phyloP scores from a whole-genome alignment of 2,113 vertebrate species.

The Nettapus auritus region DNA sequence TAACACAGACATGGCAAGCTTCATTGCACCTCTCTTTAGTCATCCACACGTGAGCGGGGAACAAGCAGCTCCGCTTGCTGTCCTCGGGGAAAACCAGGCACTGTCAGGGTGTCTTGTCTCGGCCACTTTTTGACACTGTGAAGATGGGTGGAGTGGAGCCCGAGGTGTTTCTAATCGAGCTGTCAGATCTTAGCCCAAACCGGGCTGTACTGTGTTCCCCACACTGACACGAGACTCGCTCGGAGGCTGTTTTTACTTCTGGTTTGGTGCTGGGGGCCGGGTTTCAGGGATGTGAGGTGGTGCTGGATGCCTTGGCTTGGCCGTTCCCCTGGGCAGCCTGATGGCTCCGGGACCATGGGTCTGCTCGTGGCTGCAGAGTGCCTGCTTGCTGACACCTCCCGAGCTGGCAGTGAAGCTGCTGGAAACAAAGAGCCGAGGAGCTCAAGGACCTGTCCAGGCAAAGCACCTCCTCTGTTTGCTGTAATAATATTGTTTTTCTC shows the following conservation, averaged over 20 bases:
- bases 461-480: conserved; percentile 17
- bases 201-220: too few relatives aligned
- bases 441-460: conserved; percentile 27
- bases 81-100: neutral
- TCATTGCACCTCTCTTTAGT: neutral
- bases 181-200: neutral
- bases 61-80: neutral
- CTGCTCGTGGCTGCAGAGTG: accelerated
- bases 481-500: conserved; percentile 56
- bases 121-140: neutral
- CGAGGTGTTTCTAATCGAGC: neutral
- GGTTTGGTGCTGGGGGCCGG: neutral
- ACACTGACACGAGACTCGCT: neutral
- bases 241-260: neutral
- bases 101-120: neutral
- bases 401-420: neutral
- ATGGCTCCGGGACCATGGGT: accelerated
- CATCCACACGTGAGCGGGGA: neutral
- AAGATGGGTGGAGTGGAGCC: neutral
- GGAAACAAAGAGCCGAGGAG: neutral
- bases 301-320: neutral
- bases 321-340: accelerated
- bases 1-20: neutral
- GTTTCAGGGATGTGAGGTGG: accelerated
- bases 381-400: neutral